phyloP scores from a whole-genome alignment of 2,113 vertebrate genomes.

The Neoarius graeffei region DNA sequence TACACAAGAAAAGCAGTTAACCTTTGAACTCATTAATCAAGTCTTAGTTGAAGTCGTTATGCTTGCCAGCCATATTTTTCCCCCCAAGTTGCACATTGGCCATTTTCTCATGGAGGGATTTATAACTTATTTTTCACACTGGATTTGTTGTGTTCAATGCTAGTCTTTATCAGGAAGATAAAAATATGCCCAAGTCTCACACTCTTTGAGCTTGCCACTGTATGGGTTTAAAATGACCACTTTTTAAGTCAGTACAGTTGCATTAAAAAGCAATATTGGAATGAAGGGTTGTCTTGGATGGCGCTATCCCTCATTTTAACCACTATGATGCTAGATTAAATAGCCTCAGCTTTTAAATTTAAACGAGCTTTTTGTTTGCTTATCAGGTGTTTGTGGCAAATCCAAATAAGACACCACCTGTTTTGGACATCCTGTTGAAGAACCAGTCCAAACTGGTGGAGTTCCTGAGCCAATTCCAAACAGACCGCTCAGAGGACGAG shows the following conservation, averaged over 20 bases:
- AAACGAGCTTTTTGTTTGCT: slow-evolving; percentile 34
- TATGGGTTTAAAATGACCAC: not conserved
- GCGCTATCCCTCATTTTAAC: not conserved
- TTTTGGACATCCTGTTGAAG: slow-evolving; percentile 96
- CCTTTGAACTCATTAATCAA: too few relatives aligned
- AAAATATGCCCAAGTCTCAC: not conserved
- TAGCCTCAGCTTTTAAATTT: not conserved
- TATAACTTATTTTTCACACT: too few relatives aligned
- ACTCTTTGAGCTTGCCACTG: not conserved
- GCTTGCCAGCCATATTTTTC: too few relatives aligned
- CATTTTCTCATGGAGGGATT: too few relatives aligned
- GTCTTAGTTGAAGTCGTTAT: too few relatives aligned
- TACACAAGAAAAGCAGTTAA: too few relatives aligned
- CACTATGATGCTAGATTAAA: not conserved
- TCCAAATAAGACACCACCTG: slow-evolving; percentile 95
- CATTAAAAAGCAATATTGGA: not conserved
- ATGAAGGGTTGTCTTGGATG: not conserved
- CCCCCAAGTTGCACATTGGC: too few relatives aligned
- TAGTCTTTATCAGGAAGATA: not conserved
- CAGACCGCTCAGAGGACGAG: slow-evolving; percentile 90
- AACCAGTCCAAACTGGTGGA: slow-evolving; percentile 97
- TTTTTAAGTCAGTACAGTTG: too few relatives aligned
- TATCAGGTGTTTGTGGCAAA: slow-evolving; percentile 96
- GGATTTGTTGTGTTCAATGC: too few relatives aligned
- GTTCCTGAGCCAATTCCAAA: slow-evolving; percentile 95